Evolutionary conservation across 2,113 vertebrate species (phyloP).

Genomic region (Athene cunicularia): DNA sequence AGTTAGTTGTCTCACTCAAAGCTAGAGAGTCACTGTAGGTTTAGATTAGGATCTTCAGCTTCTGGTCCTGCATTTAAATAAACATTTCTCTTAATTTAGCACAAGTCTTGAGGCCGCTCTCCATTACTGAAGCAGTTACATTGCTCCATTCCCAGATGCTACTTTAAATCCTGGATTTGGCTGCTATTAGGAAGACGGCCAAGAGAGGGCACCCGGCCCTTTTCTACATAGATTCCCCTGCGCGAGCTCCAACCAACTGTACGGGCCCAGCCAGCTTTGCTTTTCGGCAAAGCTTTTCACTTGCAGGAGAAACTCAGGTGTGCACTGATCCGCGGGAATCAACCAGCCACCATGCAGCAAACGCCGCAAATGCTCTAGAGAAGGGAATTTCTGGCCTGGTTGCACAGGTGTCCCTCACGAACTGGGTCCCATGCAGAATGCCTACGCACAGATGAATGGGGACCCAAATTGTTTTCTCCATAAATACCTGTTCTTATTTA

Average conservation of each 20-base stretch:
- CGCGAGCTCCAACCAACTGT: background rate
- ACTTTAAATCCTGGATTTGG: accelerated
- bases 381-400: background rate
- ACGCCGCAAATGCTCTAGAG: accelerated
- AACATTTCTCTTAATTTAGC: background rate
- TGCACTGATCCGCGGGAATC: background rate
- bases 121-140: background rate
- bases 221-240: background rate
- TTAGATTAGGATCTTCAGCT: background rate
- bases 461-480: background rate
- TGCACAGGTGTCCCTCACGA: background rate
- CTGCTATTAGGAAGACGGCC: background rate
- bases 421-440: background rate
- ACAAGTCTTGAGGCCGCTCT: background rate
- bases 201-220: slow-evolving; percentile 44
- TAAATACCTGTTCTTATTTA: background rate
- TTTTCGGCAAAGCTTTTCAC: background rate
- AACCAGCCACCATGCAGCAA: background rate
- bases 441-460: background rate
- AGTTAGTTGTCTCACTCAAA: background rate
- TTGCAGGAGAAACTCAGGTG: background rate
- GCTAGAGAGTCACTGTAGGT: background rate
- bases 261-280: no score
- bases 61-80: background rate
- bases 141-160: no score